phyloP scores from a whole-genome alignment of 2,797 vertebrate genomes.

The Perodicticus potto region DNA sequence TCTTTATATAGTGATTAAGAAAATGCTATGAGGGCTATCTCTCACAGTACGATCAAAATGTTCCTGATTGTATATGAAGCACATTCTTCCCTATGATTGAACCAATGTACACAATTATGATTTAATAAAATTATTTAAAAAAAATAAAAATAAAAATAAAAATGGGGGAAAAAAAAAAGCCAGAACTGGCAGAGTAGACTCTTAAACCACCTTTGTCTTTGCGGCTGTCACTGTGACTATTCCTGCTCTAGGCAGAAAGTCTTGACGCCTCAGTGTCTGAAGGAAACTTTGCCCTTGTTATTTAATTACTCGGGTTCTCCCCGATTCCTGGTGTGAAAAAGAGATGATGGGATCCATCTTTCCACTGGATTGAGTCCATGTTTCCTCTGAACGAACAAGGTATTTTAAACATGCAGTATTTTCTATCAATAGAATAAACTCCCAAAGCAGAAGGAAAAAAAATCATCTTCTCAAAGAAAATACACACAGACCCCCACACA shows the following conservation, averaged over 20 bases:
- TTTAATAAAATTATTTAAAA: too few species aligned
- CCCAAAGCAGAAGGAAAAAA: neutral
- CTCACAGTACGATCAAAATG: too few species aligned
- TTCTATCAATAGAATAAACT: slow-evolving; percentile 49
- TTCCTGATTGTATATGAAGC: too few species aligned
- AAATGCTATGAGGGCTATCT: too few species aligned
- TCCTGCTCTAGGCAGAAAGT: neutral
- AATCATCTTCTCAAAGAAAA: neutral
- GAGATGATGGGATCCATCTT: neutral
- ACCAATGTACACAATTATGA: too few species aligned
- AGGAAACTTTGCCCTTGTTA: slow-evolving; percentile 4
- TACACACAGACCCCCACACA: neutral
- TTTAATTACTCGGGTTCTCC: slow-evolving; percentile 27
- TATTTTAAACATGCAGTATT: slow-evolving; percentile 46
- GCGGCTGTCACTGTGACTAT: neutral
- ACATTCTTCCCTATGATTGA: too few species aligned
- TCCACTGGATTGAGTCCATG: neutral
- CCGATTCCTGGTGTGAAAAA: neutral
- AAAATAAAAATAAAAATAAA: too few species aligned
- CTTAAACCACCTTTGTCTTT: neutral
- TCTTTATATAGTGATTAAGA: too few species aligned
- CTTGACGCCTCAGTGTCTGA: slow-evolving; percentile 15
- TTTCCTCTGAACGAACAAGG: slow-evolving; percentile 45
- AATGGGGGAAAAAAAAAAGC: too few species aligned
- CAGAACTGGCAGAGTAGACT: neutral